Evolutionary conservation across 2,888 invertebrate genomes (phyloP).

Genomic region (Beris chalybata): DNA sequence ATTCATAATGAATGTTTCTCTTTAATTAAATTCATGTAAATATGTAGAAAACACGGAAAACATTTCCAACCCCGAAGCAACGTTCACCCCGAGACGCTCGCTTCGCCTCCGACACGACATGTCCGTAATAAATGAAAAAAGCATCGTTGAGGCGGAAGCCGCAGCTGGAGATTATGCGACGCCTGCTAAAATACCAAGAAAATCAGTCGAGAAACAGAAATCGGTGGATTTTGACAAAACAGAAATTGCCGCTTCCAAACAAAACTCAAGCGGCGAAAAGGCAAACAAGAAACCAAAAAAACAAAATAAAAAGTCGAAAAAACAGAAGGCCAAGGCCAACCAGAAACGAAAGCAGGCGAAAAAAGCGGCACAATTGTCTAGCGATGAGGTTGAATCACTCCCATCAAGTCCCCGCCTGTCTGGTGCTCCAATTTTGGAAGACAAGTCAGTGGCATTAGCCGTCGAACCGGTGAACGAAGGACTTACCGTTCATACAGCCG

Average conservation of each 20-base stretch:
- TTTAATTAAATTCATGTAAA: no score
- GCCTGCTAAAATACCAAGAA: no score
- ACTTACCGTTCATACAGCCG: neutral
- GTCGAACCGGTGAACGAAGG: neutral
- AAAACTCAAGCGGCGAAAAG: slow-evolving; percentile 5
- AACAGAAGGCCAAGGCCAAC: slow-evolving; percentile 23
- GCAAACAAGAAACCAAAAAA: slow-evolving; percentile 8
- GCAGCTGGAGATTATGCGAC: neutral
- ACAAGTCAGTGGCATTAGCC: neutral
- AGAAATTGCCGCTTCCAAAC: neutral
- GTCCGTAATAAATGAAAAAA: slow-evolving; percentile 1
- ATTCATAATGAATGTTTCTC: no score
- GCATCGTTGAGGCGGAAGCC: neutral
- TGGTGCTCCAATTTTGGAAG: no score
- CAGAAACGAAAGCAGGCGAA: slow-evolving; percentile 22
- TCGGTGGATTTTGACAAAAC: neutral
- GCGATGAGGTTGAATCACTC: no score
- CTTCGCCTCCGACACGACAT: slow-evolving; percentile 6
- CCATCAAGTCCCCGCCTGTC: no score
- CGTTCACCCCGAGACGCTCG: slow-evolving; percentile 22
- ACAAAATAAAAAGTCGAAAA: slow-evolving; percentile 24
- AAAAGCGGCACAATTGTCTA: neutral
- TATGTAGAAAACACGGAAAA: no score
- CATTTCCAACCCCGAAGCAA: neutral
- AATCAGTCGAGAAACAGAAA: no score